A percentile compares a stretch with the other conserved stretches of the same genome.
These are phyloP conservation scores for Sebastes fasciatus DNA, from an alignment of 2,113 vertebrate genomes.

Conservation along the genomic window DNA sequence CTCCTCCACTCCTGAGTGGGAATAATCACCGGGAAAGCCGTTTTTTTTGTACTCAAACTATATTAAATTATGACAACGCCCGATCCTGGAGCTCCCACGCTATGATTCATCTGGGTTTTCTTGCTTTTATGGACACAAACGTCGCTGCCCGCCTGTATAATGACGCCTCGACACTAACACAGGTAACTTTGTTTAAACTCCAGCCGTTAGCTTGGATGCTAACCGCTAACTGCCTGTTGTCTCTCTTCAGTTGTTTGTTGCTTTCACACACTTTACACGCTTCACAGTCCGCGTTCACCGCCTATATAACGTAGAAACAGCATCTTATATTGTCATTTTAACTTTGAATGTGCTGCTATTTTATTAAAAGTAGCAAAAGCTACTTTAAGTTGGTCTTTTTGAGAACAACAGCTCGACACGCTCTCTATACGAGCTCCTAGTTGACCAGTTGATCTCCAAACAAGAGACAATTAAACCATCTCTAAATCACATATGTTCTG, in stretches of 20 bases:
- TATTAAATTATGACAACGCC: slow-evolving; percentile 37
- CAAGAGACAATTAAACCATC: background rate
- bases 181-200: slow-evolving; percentile 82
- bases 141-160: slow-evolving; percentile 17
- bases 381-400: slow-evolving; percentile 37
- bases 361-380: slow-evolving; percentile 15
- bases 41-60: slow-evolving; percentile 29
- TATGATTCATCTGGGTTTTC: slow-evolving; percentile 15
- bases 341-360: background rate
- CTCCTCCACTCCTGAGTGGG: slow-evolving; percentile 49
- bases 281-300: background rate
- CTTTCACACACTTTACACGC: slow-evolving; percentile 21
- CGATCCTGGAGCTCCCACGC: background rate
- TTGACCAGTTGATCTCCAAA: slow-evolving; percentile 41
- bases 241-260: slow-evolving; percentile 5
- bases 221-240: slow-evolving; percentile 58
- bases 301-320: rapidly evolving
- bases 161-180: slow-evolving; percentile 62
- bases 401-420: slow-evolving; percentile 72
- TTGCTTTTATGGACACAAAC: slow-evolving; percentile 47
- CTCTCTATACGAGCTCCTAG: slow-evolving; percentile 18
- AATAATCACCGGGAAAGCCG: slow-evolving; percentile 60
- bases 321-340: background rate
- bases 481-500: background rate
- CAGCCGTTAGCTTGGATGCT: slow-evolving; percentile 73